Conservation (phyloP, 2,888 invertebrate genomes). For the Selenia dentaria region DNA sequence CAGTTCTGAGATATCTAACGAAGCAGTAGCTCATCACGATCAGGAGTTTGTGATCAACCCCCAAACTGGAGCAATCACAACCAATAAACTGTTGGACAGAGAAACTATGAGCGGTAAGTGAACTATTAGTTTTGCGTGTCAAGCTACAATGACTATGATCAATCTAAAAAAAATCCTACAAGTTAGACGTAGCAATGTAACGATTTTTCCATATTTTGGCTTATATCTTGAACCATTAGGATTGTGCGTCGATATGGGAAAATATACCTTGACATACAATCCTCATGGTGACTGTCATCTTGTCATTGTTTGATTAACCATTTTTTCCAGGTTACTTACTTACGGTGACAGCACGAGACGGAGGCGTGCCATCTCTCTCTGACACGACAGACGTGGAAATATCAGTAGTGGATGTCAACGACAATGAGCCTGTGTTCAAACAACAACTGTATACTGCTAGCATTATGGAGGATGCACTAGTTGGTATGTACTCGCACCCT, state of each 20-base stretch:
- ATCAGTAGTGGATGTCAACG: conserved; percentile 97
- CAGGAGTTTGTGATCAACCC: conserved; percentile 95
- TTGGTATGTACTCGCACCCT: conserved; percentile 83
- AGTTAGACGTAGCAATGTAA: too few relatives aligned
- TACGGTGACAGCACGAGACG: conserved; percentile 96
- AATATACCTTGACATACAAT: too few relatives aligned
- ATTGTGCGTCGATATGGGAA: too few relatives aligned
- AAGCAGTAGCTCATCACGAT: conserved; percentile 86
- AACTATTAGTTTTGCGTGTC: too few relatives aligned
- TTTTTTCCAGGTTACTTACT: conserved; percentile 90
- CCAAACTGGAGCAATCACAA: conserved; percentile 96
- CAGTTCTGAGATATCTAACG: conserved; percentile 84
- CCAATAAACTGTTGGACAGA: conserved; percentile 93
- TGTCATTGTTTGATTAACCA: too few relatives aligned
- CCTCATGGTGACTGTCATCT: too few relatives aligned
- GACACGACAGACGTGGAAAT: conserved; percentile 98
- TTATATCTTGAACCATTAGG: too few relatives aligned
- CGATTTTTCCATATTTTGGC: too few relatives aligned
- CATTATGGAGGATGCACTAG: conserved; percentile 94
- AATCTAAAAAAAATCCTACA: too few relatives aligned
- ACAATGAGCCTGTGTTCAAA: conserved; percentile 95
- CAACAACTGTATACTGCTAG: conserved; percentile 92
- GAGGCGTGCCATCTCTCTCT: conserved; percentile 94
- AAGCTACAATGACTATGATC: too few relatives aligned
- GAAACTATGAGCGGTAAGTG: conserved; percentile 88